phyloP scores from a whole-genome alignment of 2,113 vertebrate genomes.

The Gasterosteus nipponicus region DNA sequence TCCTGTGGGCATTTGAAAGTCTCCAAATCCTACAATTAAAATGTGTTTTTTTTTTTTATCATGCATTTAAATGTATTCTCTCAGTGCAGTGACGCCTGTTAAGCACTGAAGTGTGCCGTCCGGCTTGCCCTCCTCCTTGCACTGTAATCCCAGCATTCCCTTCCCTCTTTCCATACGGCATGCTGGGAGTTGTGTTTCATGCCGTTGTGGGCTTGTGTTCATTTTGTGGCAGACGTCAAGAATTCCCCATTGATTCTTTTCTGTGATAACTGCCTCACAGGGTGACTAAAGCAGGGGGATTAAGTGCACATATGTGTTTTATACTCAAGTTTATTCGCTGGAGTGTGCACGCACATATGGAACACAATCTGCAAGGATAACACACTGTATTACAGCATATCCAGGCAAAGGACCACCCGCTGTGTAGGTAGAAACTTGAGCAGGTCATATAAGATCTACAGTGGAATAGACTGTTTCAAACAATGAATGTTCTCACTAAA shows the following conservation, averaged over 20 bases:
- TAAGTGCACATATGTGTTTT: constrained; percentile 43
- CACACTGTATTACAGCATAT: constrained; percentile 60
- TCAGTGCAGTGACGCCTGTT: not conserved
- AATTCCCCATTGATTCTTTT: constrained; percentile 33
- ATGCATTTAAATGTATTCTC: not conserved
- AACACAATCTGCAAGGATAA: constrained; percentile 66
- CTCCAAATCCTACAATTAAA: not conserved
- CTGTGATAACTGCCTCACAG: constrained; percentile 49
- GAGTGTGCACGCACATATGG: constrained; percentile 50
- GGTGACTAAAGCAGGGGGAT: constrained; percentile 60
- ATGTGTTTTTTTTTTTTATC: not conserved
- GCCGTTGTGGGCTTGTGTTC: constrained; percentile 31
- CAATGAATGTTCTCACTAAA: constrained; percentile 13
- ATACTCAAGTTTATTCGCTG: constrained; percentile 30
- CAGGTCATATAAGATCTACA: not conserved
- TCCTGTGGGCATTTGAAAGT: not conserved
- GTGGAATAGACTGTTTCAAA: constrained; percentile 33
- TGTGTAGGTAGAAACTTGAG: constrained; percentile 49
- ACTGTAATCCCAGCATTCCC: constrained; percentile 38
- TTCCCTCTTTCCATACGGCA: constrained; percentile 16
- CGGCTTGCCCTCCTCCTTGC: constrained; percentile 4
- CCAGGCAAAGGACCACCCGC: constrained; percentile 58
- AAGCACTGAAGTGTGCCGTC: constrained; percentile 3
- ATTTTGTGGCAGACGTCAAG: constrained; percentile 44
- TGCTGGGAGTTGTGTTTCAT: constrained; percentile 41